phyloP scores from a whole-genome alignment of 1,140 invertebrate species.

The Eubasilissa regina region DNA sequence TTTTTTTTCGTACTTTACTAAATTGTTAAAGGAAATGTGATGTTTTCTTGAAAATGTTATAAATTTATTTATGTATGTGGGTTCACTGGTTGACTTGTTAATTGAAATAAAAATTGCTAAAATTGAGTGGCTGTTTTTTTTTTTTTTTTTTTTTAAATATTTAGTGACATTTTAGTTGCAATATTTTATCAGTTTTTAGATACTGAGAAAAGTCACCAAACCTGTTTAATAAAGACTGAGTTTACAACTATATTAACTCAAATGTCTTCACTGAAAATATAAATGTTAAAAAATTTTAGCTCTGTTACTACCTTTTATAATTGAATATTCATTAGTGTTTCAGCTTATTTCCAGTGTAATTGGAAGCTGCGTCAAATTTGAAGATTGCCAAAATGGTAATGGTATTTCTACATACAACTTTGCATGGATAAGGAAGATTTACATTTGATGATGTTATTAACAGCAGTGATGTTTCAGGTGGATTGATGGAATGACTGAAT shows the following conservation, averaged over 20 bases:
- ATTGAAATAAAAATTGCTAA: constrained; percentile 44
- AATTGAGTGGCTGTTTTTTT: constrained; percentile 1
- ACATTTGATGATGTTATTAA: constrained; percentile 41
- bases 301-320: too few relatives aligned
- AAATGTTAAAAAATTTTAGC: too few relatives aligned
- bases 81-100: constrained; percentile 54
- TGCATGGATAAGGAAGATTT: neutral
- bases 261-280: neutral
- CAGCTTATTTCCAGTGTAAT: constrained; percentile 18
- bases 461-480: constrained; percentile 54
- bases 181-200: neutral
- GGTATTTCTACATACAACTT: neutral
- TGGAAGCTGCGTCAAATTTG: neutral
- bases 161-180: neutral
- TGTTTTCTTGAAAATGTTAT: constrained; percentile 50
- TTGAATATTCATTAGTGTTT: constrained; percentile 21
- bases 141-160: constrained; percentile 8
- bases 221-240: too few relatives aligned
- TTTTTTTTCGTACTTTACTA: constrained; percentile 48
- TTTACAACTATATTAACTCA: neutral
- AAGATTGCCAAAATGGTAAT: constrained; percentile 36
- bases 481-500: constrained; percentile 15
- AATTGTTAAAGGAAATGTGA: constrained; percentile 49
- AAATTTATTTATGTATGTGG: constrained; percentile 49
- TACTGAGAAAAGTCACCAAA: neutral